Evolutionary conservation across 2,113 vertebrate genomes (phyloP).

Genomic region (Rhineura floridana): DNA sequence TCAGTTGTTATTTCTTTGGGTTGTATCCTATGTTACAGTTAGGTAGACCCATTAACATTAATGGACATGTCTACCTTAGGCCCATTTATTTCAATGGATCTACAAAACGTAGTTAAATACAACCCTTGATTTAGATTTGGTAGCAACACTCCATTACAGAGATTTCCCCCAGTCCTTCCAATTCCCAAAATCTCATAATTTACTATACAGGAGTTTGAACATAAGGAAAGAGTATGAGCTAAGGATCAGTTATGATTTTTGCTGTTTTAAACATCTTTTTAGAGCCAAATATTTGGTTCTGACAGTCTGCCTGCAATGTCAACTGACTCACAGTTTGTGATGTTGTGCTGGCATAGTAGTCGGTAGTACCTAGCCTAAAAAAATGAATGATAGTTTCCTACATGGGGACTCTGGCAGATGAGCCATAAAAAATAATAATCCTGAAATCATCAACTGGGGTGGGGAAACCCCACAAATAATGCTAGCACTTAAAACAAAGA

Average conservation of each 20-base stretch:
- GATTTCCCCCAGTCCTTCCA: background rate
- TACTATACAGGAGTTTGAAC: background rate
- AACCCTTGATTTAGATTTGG: too few species aligned
- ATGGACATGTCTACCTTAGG: too few species aligned
- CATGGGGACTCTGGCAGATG: background rate
- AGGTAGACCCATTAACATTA: too few species aligned
- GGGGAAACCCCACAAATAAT: too few species aligned
- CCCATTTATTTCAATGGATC: too few species aligned
- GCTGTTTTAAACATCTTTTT: background rate
- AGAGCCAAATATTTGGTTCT: background rate
- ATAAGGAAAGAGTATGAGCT: background rate
- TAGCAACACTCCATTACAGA: background rate
- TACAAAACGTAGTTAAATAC: too few species aligned
- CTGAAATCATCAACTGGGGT: too few species aligned
- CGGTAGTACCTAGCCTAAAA: background rate
- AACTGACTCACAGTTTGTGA: background rate
- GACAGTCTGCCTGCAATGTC: background rate
- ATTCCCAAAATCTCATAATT: background rate
- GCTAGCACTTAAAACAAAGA: conserved; percentile 27
- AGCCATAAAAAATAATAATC: too few species aligned
- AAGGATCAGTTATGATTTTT: background rate
- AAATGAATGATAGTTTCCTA: background rate
- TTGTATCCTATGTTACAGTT: too few species aligned
- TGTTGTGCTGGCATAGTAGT: background rate
- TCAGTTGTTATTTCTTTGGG: too few species aligned